A percentile compares a stretch with the other conserved stretches of the same genome.
Evolutionary conservation across 2,113 vertebrate genomes (phyloP).

Genomic region (Labeo rohita): DNA sequence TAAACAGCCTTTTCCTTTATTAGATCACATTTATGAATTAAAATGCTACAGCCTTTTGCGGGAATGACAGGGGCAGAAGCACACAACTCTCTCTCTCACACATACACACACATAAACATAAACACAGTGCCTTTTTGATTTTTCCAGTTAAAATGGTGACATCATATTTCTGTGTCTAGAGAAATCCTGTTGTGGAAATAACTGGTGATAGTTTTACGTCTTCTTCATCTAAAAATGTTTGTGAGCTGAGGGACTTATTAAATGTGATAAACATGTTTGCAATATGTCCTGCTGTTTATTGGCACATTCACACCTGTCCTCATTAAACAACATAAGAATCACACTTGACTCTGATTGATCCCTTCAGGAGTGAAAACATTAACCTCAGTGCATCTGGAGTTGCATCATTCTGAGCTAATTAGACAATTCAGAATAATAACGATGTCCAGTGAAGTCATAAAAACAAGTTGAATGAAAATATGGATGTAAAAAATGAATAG

Average conservation of each 20-base stretch:
- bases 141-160: neutral
- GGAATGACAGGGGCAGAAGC: no score
- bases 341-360: slow-evolving; percentile 21
- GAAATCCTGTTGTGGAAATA: slow-evolving; percentile 19
- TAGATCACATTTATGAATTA: no score
- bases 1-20: no score
- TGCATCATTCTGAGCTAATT: slow-evolving; percentile 7
- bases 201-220: neutral
- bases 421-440: neutral
- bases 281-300: neutral
- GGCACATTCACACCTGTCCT: slow-evolving; percentile 16
- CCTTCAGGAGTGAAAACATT: slow-evolving; percentile 16
- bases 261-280: slow-evolving; percentile 10
- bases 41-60: no score
- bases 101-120: no score
- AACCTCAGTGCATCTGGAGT: neutral
- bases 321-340: slow-evolving; percentile 22
- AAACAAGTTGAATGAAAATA: neutral
- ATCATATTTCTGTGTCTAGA: neutral
- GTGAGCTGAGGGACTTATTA: slow-evolving; percentile 23
- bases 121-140: neutral
- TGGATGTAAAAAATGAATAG: fast-evolving
- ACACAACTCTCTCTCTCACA: no score
- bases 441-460: neutral
- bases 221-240: neutral